Percentiles rank a stretch among this genome's conserved stretches.
Evolutionary conservation across 2,113 vertebrate genomes (phyloP).

Genomic region (Eidolon helvum): DNA sequence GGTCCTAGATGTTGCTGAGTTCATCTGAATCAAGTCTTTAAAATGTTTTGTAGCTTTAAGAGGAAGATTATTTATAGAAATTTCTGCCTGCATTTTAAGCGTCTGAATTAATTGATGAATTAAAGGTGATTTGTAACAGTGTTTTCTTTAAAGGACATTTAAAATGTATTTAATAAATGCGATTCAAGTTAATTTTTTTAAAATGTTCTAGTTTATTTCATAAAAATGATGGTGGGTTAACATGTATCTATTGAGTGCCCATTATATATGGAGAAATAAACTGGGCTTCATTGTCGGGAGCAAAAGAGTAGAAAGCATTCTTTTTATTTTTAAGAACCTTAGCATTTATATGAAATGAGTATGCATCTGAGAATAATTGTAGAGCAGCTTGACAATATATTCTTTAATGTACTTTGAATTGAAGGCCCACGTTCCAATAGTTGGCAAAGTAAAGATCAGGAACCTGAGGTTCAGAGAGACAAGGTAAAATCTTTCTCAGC

Average conservation of each 20-base stretch:
- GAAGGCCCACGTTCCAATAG: constrained; percentile 12
- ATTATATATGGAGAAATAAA: neutral
- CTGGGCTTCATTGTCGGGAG: neutral
- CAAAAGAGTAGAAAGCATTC: neutral
- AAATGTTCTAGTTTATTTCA: neutral
- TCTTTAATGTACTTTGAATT: constrained; percentile 51
- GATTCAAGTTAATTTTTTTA: neutral
- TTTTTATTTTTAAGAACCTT: constrained; percentile 32
- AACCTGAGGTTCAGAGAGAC: neutral
- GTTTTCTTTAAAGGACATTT: constrained; percentile 15
- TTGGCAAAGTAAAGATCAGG: constrained; percentile 32
- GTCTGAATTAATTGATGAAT: neutral
- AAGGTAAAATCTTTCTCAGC: neutral
- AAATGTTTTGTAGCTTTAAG: neutral
- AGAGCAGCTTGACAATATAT: constrained; percentile 10
- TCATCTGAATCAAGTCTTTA: neutral
- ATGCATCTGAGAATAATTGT: constrained; percentile 56
- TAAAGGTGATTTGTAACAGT: neutral
- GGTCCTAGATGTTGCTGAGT: neutral
- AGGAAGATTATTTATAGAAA: neutral
- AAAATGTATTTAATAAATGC: neutral
- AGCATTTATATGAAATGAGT: constrained; percentile 44
- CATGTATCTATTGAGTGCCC: neutral
- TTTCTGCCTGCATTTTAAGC: neutral
- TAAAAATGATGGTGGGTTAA: neutral